Conservation (phyloP, 2,797 vertebrate genomes). For the Nyctibius grandis region DNA sequence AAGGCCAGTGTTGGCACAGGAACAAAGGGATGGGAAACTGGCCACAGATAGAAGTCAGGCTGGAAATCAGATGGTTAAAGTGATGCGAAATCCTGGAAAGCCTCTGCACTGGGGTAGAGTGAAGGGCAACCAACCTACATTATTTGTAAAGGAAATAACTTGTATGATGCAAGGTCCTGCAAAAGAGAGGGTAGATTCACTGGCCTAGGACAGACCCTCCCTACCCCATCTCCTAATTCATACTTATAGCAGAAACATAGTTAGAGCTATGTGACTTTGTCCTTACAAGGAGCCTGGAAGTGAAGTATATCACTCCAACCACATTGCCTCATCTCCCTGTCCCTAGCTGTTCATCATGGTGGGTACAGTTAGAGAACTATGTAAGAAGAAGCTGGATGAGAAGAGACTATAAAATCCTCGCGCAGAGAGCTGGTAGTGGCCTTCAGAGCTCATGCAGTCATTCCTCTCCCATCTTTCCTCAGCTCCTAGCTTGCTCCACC, state of each 20-base stretch:
- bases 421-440: not conserved
- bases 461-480: not conserved
- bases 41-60: not conserved
- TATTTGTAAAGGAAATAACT: not conserved
- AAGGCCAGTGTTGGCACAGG: conserved; percentile 1
- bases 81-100: not conserved
- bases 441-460: not conserved
- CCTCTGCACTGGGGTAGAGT: not conserved
- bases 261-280: not conserved
- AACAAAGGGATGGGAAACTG: conserved; percentile 4
- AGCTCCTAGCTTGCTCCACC: not conserved
- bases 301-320: not conserved
- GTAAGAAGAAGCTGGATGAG: not conserved
- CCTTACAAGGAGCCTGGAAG: not conserved
- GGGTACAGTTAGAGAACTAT: not conserved
- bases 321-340: fast-evolving
- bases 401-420: not conserved
- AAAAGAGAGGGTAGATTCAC: not conserved
- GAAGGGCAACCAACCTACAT: not conserved
- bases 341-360: not conserved
- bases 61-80: not conserved
- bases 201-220: not conserved
- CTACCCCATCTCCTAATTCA: not conserved
- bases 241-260: not conserved
- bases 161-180: not conserved